Base-by-base conservation (phyloP, 92 coral and sea anemone species). In the Palythoa heliodiscus region DNA sequence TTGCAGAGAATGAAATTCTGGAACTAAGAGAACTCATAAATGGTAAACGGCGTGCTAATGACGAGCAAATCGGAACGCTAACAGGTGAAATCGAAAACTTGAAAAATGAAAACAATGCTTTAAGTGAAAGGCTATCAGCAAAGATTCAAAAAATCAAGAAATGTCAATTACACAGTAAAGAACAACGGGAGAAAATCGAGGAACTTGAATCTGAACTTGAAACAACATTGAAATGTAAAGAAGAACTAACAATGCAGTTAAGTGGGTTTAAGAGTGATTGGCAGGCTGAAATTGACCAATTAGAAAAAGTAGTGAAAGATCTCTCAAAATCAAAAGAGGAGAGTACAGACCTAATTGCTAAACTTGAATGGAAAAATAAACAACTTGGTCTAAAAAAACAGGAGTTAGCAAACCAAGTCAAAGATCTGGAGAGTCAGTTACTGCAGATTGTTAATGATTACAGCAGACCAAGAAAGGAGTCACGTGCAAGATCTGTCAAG, bases 341-440 rank as follows among this genome's bases (percentile, higher is more conserved):
- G 64, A 95, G 94, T 69, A 91, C 90, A 74, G 91, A 83, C 35
- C 88, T 87, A 82, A 77, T 83, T 68, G 89, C 88, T 35, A 97
- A 90, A 58, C 87, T 93, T 61, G 98, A 94, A 86, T 87, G 85
- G 89, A 95, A 91, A 71, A 97, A 91, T 82, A 97, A 95, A 79
- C 97, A 97, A 71, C 87, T 97, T 29, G 76, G 60, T 11, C 97
- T 88, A 70, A 93, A 91, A 22, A 91, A 87, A 73, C 86, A 75
- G 76, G 93, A 90, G 52, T 86, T 94, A 39, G 91, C 88, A 64
- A 87, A 89, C 71, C 89, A 91, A 25, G 93, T 91, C 52, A 88
- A 88, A 37, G 93, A 96, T 38, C 88, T 96, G 70, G 91, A 91
- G 47, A 71, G 64, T 23, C 92, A 88, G 83, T 83, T 94, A 82